A percentile compares a stretch with the other conserved stretches of the same genome.
Evolutionary conservation across 2,888 invertebrate species (phyloP).

Genomic region (Synergus gifuensis): DNA sequence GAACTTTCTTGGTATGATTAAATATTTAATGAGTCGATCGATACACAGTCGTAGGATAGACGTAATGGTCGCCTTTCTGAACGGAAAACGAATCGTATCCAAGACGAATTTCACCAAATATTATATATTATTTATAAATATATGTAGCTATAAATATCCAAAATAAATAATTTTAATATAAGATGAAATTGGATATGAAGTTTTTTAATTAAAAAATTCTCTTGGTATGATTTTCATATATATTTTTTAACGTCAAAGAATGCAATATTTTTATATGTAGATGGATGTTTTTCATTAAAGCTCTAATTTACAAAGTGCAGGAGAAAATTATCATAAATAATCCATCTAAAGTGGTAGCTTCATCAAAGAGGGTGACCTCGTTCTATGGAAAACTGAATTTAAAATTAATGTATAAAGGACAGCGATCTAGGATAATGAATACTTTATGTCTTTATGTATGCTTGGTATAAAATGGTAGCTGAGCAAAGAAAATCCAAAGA

Average conservation of each 20-base stretch:
- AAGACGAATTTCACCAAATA: neutral
- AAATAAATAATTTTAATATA: neutral
- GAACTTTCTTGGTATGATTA: slow-evolving; percentile 72
- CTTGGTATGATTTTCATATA: neutral
- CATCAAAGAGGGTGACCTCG: neutral
- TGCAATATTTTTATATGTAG: neutral
- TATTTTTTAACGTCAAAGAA: neutral
- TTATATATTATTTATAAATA: neutral
- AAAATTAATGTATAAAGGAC: slow-evolving; percentile 20
- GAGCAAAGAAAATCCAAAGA: neutral
- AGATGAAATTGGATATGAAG: too few species aligned
- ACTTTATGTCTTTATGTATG: neutral
- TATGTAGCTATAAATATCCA: neutral
- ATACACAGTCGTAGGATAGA: slow-evolving; percentile 59
- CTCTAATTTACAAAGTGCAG: slow-evolving; percentile 21
- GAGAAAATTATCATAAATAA: slow-evolving; percentile 30
- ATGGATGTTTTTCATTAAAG: neutral
- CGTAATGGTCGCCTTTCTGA: slow-evolving; percentile 7
- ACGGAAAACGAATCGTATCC: neutral
- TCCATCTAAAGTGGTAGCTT: slow-evolving; percentile 18
- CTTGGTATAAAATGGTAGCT: neutral
- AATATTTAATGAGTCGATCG: slow-evolving; percentile 71
- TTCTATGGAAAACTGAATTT: neutral
- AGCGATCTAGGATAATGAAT: slow-evolving; percentile 27
- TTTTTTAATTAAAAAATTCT: too few species aligned